phyloP scores from a whole-genome alignment of 2,797 vertebrate genomes.

The Thripadectes ignobilis region DNA sequence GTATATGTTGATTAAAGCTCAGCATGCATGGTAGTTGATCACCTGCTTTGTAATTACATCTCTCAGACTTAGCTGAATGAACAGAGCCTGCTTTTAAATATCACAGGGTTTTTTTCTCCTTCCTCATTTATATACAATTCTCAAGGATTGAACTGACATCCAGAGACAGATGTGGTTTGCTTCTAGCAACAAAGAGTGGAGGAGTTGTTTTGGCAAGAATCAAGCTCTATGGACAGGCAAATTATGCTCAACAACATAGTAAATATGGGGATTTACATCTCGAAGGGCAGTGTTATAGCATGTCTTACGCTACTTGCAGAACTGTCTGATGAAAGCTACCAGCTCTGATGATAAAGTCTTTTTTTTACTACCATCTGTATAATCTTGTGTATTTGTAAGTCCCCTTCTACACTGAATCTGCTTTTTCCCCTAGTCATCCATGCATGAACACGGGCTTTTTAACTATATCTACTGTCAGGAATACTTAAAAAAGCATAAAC shows the following conservation, averaged over 20 bases:
- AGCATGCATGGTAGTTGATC: neutral
- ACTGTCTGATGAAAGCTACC: neutral
- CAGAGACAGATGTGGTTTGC: neutral
- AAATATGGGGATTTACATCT: neutral
- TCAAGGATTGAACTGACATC: neutral
- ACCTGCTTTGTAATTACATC: conserved; percentile 46
- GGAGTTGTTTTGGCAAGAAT: neutral
- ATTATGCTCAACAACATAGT: neutral
- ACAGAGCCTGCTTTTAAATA: conserved; percentile 21
- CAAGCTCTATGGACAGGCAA: neutral
- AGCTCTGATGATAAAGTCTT: neutral
- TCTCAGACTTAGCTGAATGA: conserved; percentile 33
- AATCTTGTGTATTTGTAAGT: neutral
- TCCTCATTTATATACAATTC: neutral
- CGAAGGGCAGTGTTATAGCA: neutral
- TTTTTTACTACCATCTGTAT: neutral
- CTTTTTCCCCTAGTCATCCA: neutral
- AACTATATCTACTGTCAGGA: neutral
- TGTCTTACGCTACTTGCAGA: neutral
- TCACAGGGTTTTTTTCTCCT: neutral
- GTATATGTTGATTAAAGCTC: conserved; percentile 62
- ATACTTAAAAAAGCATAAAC: neutral
- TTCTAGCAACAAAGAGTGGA: neutral
- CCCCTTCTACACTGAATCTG: neutral
- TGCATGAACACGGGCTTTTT: neutral